Percentiles rank a stretch among this genome's conserved stretches.
phyloP scores from a whole-genome alignment of 92 coral and sea anemone species.

The Zoanthus sociatus region DNA sequence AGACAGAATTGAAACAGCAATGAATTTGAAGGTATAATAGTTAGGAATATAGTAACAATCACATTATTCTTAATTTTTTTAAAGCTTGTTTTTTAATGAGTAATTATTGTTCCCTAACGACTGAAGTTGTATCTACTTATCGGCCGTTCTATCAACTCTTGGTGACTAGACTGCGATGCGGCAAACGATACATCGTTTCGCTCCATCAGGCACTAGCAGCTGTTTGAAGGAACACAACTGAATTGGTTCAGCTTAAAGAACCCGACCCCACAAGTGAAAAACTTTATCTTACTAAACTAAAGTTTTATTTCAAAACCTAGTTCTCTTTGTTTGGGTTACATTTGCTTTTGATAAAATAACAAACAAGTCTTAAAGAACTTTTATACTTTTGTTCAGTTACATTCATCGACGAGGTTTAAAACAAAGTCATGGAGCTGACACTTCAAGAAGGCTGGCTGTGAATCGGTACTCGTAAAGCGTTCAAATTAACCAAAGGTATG shows the following conservation, averaged over 20 bases:
- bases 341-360: too few species aligned
- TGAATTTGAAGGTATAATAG: neutral
- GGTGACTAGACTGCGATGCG: constrained; percentile 28
- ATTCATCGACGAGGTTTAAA: too few species aligned
- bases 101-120: constrained; percentile 35
- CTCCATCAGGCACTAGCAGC: constrained; percentile 23
- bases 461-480: neutral
- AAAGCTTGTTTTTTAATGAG: constrained; percentile 25
- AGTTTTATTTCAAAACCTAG: neutral
- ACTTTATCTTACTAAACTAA: too few species aligned
- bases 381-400: too few species aligned
- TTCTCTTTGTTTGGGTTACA: too few species aligned
- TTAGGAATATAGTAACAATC: neutral
- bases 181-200: constrained; percentile 1
- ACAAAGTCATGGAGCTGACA: neutral
- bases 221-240: neutral
- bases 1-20: neutral
- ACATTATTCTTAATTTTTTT: neutral
- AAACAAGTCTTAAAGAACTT: too few species aligned
- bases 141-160: neutral
- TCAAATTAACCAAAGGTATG: neutral
- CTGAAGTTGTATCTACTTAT: constrained; percentile 8
- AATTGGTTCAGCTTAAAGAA: too few species aligned
- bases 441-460: neutral
- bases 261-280: too few species aligned